Percentiles rank a stretch among this genome's conserved stretches.
These are phyloP conservation scores for Hydrolagus affinis DNA, from an alignment of 2,113 vertebrate genomes.

Conservation along the genomic window DNA sequence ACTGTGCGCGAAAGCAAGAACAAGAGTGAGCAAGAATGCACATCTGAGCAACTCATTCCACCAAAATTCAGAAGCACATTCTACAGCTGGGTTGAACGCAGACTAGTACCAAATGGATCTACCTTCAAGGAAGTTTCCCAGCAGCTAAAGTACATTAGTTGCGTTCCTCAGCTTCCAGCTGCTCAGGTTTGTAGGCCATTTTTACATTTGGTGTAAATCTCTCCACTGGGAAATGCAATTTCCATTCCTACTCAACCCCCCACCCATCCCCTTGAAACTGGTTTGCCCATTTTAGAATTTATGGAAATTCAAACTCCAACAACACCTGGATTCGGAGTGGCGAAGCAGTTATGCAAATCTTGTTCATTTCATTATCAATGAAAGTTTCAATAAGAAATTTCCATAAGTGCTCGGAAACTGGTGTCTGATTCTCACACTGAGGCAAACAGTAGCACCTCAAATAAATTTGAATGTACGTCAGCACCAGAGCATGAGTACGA, in stretches of 20 bases:
- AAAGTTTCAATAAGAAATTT: not conserved
- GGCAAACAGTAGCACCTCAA: not conserved
- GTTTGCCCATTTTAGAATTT: not conserved
- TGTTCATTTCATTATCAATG: not conserved
- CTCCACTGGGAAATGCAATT: not conserved
- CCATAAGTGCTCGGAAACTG: not conserved
- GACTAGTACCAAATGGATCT: not conserved
- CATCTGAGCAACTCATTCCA: no score
- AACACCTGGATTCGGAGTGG: not conserved
- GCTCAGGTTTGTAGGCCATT: not conserved
- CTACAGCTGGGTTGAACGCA: not conserved
- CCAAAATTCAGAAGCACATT: not conserved
- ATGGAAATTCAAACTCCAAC: not conserved
- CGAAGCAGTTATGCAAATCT: not conserved
- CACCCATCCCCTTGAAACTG: no score
- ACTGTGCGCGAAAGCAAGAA: no score
- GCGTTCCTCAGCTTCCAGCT: not conserved
- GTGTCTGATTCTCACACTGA: not conserved
- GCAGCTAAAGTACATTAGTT: not conserved
- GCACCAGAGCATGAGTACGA: not conserved
- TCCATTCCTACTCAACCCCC: not conserved
- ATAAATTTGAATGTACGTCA: not conserved
- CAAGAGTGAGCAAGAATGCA: no score
- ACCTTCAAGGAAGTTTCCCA: not conserved
- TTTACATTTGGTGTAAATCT: not conserved